Conservation (phyloP, 2,797 vertebrate species). For the Allobates femoralis region DNA sequence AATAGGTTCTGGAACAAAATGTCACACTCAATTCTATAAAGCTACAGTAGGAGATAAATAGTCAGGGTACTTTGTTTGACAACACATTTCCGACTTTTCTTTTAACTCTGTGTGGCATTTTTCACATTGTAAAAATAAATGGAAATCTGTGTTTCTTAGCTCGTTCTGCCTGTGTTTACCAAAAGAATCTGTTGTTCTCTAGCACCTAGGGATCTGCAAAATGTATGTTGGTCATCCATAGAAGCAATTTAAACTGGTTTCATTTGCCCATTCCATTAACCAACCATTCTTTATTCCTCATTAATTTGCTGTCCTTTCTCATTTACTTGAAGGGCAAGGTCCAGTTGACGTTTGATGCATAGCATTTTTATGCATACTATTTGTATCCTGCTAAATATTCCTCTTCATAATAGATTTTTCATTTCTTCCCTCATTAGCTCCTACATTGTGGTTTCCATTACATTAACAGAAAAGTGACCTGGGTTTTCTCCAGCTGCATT, state of each 20-base stretch:
- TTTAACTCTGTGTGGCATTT: neutral
- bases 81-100: neutral
- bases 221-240: slow-evolving; percentile 4
- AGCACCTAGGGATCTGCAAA: neutral
- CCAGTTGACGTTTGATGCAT: neutral
- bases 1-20: slow-evolving; percentile 20
- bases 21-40: neutral
- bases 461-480: neutral
- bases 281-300: neutral
- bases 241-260: slow-evolving; percentile 1
- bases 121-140: neutral
- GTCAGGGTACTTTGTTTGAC: no score
- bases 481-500: neutral
- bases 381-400: neutral
- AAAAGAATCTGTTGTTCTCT: neutral
- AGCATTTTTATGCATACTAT: neutral
- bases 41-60: neutral
- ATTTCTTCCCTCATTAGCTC: neutral
- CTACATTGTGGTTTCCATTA: neutral
- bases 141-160: neutral
- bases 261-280: neutral
- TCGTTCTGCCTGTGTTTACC: neutral
- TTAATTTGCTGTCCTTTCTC: neutral
- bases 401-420: neutral
- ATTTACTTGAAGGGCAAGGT: neutral